Conservation (phyloP, 2,113 vertebrate genomes). For the Cranoglanis bouderius region DNA sequence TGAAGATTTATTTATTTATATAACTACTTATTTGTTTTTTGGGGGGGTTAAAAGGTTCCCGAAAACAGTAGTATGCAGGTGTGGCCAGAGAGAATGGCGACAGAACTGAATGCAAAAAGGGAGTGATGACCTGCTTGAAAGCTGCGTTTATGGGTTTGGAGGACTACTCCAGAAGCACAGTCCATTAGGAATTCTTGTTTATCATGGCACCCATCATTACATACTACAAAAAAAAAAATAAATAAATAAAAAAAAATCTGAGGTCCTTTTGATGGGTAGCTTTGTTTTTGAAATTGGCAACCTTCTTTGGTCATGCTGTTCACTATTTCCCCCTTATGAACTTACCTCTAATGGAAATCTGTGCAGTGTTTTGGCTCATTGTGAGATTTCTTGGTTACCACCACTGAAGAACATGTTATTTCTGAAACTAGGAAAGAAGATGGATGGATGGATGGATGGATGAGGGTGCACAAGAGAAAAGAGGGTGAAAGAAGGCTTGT, state of each 20-base stretch:
- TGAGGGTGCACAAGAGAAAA: background rate
- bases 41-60: slow-evolving; percentile 18
- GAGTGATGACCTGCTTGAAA: slow-evolving; percentile 3
- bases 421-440: background rate
- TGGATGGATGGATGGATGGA: background rate
- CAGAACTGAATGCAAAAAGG: slow-evolving; percentile 16
- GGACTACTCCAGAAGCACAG: slow-evolving; percentile 12
- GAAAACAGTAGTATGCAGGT: slow-evolving; percentile 7
- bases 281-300: background rate
- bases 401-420: background rate
- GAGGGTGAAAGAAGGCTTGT: slow-evolving; percentile 12
- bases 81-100: background rate
- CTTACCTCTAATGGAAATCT: slow-evolving; percentile 33
- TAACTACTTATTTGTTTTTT: background rate
- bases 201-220: slow-evolving; percentile 22
- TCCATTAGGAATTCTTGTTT: slow-evolving; percentile 45
- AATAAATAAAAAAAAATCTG: background rate
- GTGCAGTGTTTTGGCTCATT: slow-evolving; percentile 1
- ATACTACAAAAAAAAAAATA: background rate
- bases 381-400: background rate
- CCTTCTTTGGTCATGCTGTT: background rate
- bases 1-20: slow-evolving; percentile 14
- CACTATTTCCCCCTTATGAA: background rate
- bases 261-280: background rate
- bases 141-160: slow-evolving; percentile 32